Evolutionary conservation across 2,113 vertebrate species (phyloP), one percentile per base, ranked within the genome.

Genomic region (Megalops atlanticus): DNA sequence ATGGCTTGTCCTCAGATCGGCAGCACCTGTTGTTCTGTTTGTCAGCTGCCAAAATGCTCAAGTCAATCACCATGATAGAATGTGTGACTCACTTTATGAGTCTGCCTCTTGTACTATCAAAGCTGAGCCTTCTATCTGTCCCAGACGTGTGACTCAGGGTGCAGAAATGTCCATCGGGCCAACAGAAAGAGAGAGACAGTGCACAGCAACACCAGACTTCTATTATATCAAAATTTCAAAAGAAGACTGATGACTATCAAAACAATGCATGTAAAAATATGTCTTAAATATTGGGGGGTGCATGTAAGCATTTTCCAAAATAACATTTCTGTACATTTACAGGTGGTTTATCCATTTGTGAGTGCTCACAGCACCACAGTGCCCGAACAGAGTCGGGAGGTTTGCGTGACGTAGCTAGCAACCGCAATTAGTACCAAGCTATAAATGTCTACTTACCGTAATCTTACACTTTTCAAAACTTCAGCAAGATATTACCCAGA

Each of bases 161-260:
- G 4, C 85, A 92, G 89, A 91, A 88, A 92, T 91, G 89, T 85
- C 82, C 87, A 86, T 86, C 85, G 87, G 89, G 80, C 89, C 73
- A 81, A 84, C 84, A 88, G 90, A 80, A 89, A 91, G 88, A 86
- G 71, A 83, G 88, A 88, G 89, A 92, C 82, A n/a, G 88, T 89
- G 89, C 87, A 88, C 39, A 76, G 86, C 90, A 92, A 92, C 88
- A 89, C 87, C 91, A 86, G 80, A 85, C 83, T 85, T 82, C 82
- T 74, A 88, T 90, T 89, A 86, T 81, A 87, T 87, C 86, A 87
- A 89, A 49, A 52, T 6, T 91, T 88, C 64, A 87, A 84, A 79
- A 76, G 71, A 79, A 81, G 43, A 90, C 85, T 85, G 85, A 88
- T 82, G 86, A 84, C 82, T 85, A 80, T 14, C 49, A 80, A 80